Evolutionary conservation across 2,113 vertebrate species (phyloP), one percentile per base, ranked within the genome.

Genomic region (Mobula birostris): DNA sequence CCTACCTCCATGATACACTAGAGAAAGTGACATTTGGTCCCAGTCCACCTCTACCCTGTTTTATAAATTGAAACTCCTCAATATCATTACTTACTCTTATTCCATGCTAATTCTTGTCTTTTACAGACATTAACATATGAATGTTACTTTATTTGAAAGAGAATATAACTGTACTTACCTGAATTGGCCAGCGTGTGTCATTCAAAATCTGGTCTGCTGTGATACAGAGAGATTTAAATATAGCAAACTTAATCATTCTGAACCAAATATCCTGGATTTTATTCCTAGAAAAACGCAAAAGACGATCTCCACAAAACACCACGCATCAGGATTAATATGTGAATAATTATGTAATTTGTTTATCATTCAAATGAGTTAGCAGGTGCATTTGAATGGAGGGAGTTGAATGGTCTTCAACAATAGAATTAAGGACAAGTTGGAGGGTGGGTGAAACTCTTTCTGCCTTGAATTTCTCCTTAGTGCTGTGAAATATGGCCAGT

Each of bases 401-500:
- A 77, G 77, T 36, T 36, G 77, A 79, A 36, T 79, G n/a, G 83
- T 61, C 83, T n/a, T 87, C 2, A n/a, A 87, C 83, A 87, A 87
- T 17, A n/a, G 58, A 63, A 87, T 29, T 87, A 24, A 61, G 83
- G 27, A 15, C 9, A 14, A 29, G 58, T 58, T 85, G 58, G 58
- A 29, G 5, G 4, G 32, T 74, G 24, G 90, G 32, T 93, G 72
- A 40, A 97, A 97, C 96, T 96, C 96, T 94, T 95, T 96, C 96
- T 97, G 96, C 97, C 96, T 97, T 66, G 96, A 96, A 97, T 27
- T 93, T 48, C 70, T 68, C 14, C 61, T 90, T 56, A 76, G 19
- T 93, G 70, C 70, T 74, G 70, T 98, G 97, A 97, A 97, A 97
- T 97, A 97, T 97, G 97, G 97, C 96, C 96, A 96, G 97, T 97